Evolutionary conservation across 2,888 invertebrate species (phyloP).

Genomic region (Tetheella fluctuosa): DNA sequence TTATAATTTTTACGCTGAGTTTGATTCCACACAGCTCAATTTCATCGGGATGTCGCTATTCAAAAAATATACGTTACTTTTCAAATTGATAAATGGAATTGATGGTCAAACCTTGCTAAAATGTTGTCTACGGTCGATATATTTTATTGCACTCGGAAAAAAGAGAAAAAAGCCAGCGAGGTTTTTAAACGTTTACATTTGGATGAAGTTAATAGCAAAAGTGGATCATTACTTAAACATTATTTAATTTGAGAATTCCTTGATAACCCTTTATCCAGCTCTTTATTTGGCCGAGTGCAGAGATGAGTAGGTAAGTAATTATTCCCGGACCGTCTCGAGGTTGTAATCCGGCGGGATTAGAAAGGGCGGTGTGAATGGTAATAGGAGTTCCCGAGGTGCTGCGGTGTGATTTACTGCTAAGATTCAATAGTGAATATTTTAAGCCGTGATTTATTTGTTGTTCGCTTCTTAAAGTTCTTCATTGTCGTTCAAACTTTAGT

Average conservation of each 20-base stretch:
- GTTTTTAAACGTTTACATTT: conserved; percentile 10
- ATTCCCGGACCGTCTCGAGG: conserved; percentile 79
- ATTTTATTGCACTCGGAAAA: conserved; percentile 32
- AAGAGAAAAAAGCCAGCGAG: conserved; percentile 6
- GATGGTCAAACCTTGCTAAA: conserved; percentile 22
- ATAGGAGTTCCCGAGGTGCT: conserved; percentile 78
- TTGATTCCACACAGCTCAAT: conserved; percentile 35
- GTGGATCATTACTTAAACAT: conserved; percentile 39
- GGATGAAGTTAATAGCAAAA: conserved; percentile 24
- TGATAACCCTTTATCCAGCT: conserved; percentile 46
- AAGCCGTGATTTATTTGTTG: conserved; percentile 74
- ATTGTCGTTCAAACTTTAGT: conserved; percentile 11
- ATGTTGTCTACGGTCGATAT: conserved; percentile 31
- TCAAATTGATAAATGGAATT: conserved; percentile 49
- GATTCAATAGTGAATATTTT: conserved; percentile 83
- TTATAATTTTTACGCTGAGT: conserved; percentile 55
- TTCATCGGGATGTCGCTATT: conserved; percentile 34
- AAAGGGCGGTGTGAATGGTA: conserved; percentile 82
- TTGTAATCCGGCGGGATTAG: conserved; percentile 81
- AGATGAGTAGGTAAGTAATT: conserved; percentile 79
- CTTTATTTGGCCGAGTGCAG: conserved; percentile 59
- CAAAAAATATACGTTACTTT: conserved; percentile 39
- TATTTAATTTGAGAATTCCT: conserved; percentile 45
- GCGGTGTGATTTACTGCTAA: conserved; percentile 82
- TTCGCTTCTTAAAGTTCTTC: conserved; percentile 53